phyloP scores from a whole-genome alignment of 2,797 vertebrate species.

The Furcifer pardalis region DNA sequence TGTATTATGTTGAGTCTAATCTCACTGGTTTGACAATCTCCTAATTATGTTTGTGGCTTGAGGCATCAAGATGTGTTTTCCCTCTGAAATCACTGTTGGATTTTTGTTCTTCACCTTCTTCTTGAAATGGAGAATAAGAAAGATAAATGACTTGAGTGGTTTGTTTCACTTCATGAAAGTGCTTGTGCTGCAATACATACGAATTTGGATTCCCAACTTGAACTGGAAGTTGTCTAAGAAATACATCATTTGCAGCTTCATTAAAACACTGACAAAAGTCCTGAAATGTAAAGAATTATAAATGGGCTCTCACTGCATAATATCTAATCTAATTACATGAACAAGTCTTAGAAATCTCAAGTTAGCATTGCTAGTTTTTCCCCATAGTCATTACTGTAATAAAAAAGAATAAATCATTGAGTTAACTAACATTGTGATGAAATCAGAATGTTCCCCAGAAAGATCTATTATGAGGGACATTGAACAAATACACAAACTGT shows the following conservation, averaged over 20 bases:
- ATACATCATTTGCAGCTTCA: conserved; percentile 60
- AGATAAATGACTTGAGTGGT: conserved; percentile 48
- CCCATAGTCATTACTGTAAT: conserved; percentile 42
- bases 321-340: conserved; percentile 69
- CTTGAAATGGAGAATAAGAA: conserved; percentile 14
- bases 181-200: conserved; percentile 39
- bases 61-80: conserved; percentile 22
- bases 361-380: conserved; percentile 52
- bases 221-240: conserved; percentile 42
- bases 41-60: conserved; percentile 59
- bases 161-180: conserved; percentile 58
- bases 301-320: conserved; percentile 47
- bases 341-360: conserved; percentile 49
- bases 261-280: conserved; percentile 62
- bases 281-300: conserved; percentile 62
- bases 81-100: conserved; percentile 21
- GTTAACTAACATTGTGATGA: conserved; percentile 42
- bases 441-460: conserved; percentile 46
- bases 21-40: conserved; percentile 35
- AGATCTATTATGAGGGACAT: conserved; percentile 19
- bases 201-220: conserved; percentile 43
- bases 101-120: conserved; percentile 11
- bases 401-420: conserved; percentile 62
- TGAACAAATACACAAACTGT: conserved; percentile 34
- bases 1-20: conserved; percentile 61